Evolutionary conservation across 2,888 invertebrate species (phyloP).

Genomic region (Pseudococcus viburni): DNA sequence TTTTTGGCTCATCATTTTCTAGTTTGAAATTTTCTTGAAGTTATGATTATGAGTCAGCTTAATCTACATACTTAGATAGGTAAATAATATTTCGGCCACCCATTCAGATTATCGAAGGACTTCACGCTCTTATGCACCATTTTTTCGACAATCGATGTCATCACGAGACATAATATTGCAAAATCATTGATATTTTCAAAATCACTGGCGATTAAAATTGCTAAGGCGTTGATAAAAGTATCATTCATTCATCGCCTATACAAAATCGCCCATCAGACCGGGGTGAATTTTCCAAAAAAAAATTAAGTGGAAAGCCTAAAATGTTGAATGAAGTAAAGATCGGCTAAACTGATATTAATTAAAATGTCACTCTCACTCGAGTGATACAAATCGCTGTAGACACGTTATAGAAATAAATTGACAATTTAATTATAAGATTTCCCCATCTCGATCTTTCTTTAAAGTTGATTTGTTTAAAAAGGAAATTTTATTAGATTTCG

Average conservation of each 20-base stretch:
- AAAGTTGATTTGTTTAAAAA: conserved; percentile 34
- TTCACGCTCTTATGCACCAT: no score
- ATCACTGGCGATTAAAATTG: not conserved
- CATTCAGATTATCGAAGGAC: no score
- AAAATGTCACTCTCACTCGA: conserved; percentile 40
- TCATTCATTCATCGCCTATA: not conserved
- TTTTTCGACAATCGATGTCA: no score
- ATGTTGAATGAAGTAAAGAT: not conserved
- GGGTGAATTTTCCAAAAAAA: not conserved
- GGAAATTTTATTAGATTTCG: conserved; percentile 53
- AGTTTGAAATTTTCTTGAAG: no score
- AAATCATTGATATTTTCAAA: no score
- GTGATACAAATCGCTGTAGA: conserved; percentile 47
- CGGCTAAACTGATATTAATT: conserved; percentile 29
- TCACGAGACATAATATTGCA: no score
- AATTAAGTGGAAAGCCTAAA: not conserved
- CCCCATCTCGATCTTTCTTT: conserved; percentile 32
- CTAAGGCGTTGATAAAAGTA: not conserved
- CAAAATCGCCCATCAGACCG: not conserved
- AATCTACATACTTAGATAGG: no score
- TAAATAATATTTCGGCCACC: no score
- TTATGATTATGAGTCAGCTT: no score
- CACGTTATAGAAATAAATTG: conserved; percentile 22
- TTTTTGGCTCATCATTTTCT: no score
- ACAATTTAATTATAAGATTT: conserved; percentile 54